phyloP scores from a whole-genome alignment of 2,797 vertebrate species.

The Heteromormyrus szaboi region DNA sequence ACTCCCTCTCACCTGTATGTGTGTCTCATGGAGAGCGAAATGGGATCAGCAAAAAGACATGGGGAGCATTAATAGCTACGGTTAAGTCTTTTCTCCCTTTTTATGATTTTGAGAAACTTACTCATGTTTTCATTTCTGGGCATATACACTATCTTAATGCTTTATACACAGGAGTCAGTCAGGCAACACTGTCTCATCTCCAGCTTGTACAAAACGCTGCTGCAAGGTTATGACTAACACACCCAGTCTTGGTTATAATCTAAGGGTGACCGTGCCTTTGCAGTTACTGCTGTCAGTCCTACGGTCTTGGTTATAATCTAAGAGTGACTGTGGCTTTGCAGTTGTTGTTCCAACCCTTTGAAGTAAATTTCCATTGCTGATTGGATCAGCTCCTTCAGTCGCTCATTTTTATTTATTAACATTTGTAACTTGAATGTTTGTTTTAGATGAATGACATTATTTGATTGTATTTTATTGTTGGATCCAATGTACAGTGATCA shows the following conservation, averaged over 20 bases:
- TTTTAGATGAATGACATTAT: neutral
- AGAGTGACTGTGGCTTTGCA: neutral
- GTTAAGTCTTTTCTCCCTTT: neutral
- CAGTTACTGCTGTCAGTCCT: neutral
- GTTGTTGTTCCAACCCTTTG: neutral
- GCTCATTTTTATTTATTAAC: neutral
- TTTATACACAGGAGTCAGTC: neutral
- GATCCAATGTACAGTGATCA: neutral
- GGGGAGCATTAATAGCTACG: neutral
- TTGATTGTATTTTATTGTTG: neutral
- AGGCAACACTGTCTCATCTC: neutral
- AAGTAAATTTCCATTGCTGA: neutral
- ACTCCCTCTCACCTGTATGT: neutral
- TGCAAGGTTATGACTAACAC: neutral
- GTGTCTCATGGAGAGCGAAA: neutral
- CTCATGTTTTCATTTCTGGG: neutral
- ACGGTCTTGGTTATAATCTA: neutral
- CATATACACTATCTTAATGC: neutral
- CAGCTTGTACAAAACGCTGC: neutral
- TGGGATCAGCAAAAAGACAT: neutral
- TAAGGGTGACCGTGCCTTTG: neutral
- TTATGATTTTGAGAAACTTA: neutral
- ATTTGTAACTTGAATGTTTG: neutral
- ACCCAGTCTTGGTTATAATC: neutral
- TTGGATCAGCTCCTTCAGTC: neutral